Conservation (phyloP, 2,888 invertebrate species). For the Synanthedon formicaeformis region DNA sequence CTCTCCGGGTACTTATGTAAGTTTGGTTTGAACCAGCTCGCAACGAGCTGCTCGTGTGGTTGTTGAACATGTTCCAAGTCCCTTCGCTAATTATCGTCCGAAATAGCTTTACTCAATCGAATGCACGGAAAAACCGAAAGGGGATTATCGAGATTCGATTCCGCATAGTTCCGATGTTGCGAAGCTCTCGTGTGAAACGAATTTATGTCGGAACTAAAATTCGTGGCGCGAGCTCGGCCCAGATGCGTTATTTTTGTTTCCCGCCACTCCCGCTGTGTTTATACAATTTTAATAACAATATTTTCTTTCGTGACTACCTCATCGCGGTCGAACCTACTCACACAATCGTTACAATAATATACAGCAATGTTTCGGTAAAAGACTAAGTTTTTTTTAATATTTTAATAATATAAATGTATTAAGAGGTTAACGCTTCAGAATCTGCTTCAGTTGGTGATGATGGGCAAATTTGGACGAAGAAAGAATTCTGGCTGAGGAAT, state of each 20-base stretch:
- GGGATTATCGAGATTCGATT: background rate
- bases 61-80: conserved; percentile 38
- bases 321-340: background rate
- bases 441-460: too few relatives aligned
- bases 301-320: conserved; percentile 20
- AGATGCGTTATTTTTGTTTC: conserved; percentile 58
- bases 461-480: too few relatives aligned
- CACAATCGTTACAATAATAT: background rate
- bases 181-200: conserved; percentile 29
- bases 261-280: conserved; percentile 34
- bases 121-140: background rate
- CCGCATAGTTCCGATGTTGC: conserved; percentile 27
- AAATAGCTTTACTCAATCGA: conserved; percentile 4
- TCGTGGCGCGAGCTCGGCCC: conserved; percentile 28
- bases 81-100: conserved; percentile 10
- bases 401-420: too few relatives aligned
- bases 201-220: conserved; percentile 40
- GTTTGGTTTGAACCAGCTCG: conserved; percentile 23
- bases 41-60: conserved; percentile 40
- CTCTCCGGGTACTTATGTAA: conserved; percentile 12
- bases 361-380: too few relatives aligned
- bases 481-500: too few relatives aligned
- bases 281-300: conserved; percentile 51
- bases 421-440: too few relatives aligned
- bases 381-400: too few relatives aligned